phyloP scores from a whole-genome alignment of 2,888 invertebrate species.

The Cosmopolites sordidus region DNA sequence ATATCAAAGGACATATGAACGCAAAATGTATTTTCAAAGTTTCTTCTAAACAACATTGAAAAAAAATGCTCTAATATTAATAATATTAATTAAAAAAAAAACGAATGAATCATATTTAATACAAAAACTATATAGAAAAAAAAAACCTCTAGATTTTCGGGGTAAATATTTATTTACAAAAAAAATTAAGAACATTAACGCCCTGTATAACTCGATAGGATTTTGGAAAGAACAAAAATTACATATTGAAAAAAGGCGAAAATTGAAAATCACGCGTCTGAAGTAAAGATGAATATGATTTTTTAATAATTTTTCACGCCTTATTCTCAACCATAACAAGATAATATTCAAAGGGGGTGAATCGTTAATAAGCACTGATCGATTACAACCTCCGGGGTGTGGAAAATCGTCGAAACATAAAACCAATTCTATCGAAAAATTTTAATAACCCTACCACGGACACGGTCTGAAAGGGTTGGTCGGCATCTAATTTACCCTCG shows the following conservation, averaged over 20 bases:
- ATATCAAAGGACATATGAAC: too few relatives aligned
- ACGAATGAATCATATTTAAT: too few relatives aligned
- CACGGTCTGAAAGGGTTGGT: constrained; percentile 12
- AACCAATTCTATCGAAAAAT: constrained; percentile 10
- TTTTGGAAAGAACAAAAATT: too few relatives aligned
- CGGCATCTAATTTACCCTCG: not conserved
- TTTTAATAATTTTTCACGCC: constrained; percentile 18
- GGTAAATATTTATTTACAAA: too few relatives aligned
- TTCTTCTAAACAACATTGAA: too few relatives aligned
- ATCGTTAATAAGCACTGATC: constrained; percentile 18
- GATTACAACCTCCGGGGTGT: constrained; percentile 12
- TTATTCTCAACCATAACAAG: constrained; percentile 15
- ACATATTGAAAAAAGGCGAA: not conserved
- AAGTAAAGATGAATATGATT: constrained; percentile 1
- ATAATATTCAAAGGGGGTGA: constrained; percentile 16
- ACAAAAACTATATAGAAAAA: too few relatives aligned
- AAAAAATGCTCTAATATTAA: too few relatives aligned
- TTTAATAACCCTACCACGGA: constrained; percentile 6
- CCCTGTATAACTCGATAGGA: too few relatives aligned
- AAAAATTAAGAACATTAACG: too few relatives aligned
- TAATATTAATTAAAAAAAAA: too few relatives aligned
- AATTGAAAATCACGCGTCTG: not conserved
- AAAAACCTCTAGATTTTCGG: too few relatives aligned
- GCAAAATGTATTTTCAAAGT: too few relatives aligned
- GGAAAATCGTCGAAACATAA: constrained; percentile 10